These are phyloP conservation scores for Chrysocyon brachyurus DNA, from an alignment of 2,797 vertebrate genomes.

Conservation along the genomic window DNA sequence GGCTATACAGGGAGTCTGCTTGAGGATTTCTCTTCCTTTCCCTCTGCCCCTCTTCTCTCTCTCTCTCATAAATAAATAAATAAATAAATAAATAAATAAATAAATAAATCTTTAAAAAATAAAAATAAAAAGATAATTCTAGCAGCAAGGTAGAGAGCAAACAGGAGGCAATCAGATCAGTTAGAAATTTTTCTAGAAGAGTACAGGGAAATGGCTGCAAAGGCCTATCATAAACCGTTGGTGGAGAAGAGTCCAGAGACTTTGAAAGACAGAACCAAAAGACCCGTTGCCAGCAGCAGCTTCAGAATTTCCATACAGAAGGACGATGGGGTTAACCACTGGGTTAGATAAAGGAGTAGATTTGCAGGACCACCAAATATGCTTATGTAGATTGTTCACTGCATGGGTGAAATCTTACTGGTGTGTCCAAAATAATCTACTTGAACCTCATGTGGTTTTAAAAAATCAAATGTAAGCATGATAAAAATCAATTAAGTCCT, in stretches of 20 bases:
- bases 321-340: background rate
- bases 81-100: background rate
- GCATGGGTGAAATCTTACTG: background rate
- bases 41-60: background rate
- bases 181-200: background rate
- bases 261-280: background rate
- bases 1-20: background rate
- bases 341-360: background rate
- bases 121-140: background rate
- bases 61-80: background rate
- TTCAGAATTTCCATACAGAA: background rate
- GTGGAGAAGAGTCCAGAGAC: background rate
- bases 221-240: background rate
- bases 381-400: background rate
- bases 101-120: too few species aligned
- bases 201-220: background rate
- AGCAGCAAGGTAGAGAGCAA: background rate
- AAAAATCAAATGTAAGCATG: slow-evolving; percentile 24
- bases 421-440: background rate
- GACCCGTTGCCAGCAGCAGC: background rate
- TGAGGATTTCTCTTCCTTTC: background rate
- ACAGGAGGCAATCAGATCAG: background rate
- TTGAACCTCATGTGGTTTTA: background rate
- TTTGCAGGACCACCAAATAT: background rate
- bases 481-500: background rate